phyloP scores from a whole-genome alignment of 2,888 invertebrate species.

The Scaptomyza caliginosa region DNA sequence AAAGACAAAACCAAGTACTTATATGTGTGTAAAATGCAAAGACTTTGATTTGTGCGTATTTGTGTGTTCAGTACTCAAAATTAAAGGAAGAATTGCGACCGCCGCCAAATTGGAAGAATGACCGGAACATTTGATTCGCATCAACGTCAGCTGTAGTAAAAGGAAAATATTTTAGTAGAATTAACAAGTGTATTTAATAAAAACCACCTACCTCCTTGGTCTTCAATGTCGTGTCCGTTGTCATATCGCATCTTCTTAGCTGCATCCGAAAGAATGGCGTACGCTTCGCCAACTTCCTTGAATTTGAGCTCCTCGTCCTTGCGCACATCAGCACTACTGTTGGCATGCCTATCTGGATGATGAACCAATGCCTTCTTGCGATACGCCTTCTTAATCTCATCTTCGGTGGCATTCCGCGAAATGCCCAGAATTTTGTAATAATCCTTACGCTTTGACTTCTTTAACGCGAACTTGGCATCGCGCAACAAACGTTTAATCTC shows the following conservation, averaged over 20 bases:
- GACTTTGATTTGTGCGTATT: constrained; percentile 44
- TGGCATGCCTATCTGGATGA: constrained; percentile 97
- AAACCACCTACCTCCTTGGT: constrained; percentile 84
- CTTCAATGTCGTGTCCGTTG: constrained; percentile 95
- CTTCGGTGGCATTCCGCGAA: constrained; percentile 91
- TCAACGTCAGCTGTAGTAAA: constrained; percentile 88
- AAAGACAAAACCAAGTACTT: constrained; percentile 19
- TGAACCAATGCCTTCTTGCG: constrained; percentile 90
- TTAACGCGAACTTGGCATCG: constrained; percentile 94
- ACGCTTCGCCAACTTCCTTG: constrained; percentile 98
- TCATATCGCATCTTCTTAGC: constrained; percentile 96
- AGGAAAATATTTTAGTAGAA: not conserved
- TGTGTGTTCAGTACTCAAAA: constrained; percentile 79
- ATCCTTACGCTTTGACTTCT: constrained; percentile 96
- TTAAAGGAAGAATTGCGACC: constrained; percentile 85
- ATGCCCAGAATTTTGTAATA: constrained; percentile 97
- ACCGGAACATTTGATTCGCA: constrained; percentile 93
- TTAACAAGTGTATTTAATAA: no score
- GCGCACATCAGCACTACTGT: constrained; percentile 92
- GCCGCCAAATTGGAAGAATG: constrained; percentile 89
- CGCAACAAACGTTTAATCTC: constrained; percentile 92
- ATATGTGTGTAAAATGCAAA: constrained; percentile 44
- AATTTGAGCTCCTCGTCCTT: constrained; percentile 97
- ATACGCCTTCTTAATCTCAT: constrained; percentile 98
- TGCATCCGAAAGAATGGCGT: constrained; percentile 94